A percentile compares a stretch with the other conserved stretches of the same genome.
These are phyloP conservation scores for Campoletis sonorensis DNA, from an alignment of 1,140 invertebrate genomes.

Conservation along the genomic window DNA sequence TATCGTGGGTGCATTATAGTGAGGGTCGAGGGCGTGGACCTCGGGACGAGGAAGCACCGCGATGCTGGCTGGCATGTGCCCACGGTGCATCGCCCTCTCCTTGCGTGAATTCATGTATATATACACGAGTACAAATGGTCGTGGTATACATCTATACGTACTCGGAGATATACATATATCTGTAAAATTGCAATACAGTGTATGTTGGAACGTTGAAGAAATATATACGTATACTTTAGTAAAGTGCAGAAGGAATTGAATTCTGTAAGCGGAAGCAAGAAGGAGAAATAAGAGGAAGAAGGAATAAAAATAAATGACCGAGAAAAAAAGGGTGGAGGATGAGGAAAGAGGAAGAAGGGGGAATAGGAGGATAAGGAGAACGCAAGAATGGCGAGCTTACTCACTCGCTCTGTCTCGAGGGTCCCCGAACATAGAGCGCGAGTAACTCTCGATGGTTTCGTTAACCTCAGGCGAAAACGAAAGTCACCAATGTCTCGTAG, in stretches of 20 bases:
- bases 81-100: constrained; percentile 53
- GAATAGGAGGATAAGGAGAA: neutral
- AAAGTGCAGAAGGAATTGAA: constrained; percentile 43
- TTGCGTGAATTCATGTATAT: constrained; percentile 39
- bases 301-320: constrained; percentile 38
- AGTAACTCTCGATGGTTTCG: constrained; percentile 52
- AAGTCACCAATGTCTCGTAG: constrained; percentile 53
- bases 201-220: neutral
- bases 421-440: neutral
- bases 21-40: constrained; percentile 55
- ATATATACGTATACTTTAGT: neutral
- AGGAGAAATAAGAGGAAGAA: constrained; percentile 20
- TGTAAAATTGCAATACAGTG: neutral
- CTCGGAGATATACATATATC: neutral
- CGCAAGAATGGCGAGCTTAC: constrained; percentile 22
- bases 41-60: constrained; percentile 52
- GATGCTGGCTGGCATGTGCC: constrained; percentile 50
- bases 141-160: neutral
- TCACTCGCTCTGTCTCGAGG: constrained; percentile 18
- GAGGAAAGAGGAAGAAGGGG: neutral
- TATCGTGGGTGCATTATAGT: constrained; percentile 33
- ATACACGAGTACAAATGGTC: constrained; percentile 13
- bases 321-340: neutral
- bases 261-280: constrained; percentile 43
- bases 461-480: constrained; percentile 62